phyloP scores from a whole-genome alignment of 2,797 vertebrate genomes.

The Cetoscarus ocellatus region DNA sequence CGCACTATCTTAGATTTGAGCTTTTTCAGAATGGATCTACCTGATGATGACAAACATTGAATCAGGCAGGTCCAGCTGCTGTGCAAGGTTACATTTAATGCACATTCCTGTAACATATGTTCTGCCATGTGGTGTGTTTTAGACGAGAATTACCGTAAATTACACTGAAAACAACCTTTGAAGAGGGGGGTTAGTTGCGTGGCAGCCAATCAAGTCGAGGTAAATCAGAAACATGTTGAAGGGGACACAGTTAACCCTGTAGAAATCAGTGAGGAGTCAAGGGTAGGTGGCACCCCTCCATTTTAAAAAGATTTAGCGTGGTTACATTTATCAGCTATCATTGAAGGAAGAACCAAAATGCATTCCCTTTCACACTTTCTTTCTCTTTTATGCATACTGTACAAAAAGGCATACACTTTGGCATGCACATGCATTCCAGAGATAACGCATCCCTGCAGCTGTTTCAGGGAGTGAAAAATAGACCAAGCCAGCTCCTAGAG shows the following conservation, averaged over 20 bases:
- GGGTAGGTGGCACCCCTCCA: neutral
- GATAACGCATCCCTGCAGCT: slow-evolving; percentile 57
- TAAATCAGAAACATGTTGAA: slow-evolving; percentile 23
- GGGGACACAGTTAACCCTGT: neutral
- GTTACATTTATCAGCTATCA: neutral
- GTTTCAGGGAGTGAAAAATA: slow-evolving; percentile 52
- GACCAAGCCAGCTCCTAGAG: slow-evolving; percentile 35
- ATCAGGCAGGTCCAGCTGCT: too few relatives aligned
- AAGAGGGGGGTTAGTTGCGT: slow-evolving; percentile 7
- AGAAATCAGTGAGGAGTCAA: neutral
- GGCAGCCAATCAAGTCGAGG: slow-evolving; percentile 3
- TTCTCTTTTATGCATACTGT: slow-evolving; percentile 1
- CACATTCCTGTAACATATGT: slow-evolving; percentile 7
- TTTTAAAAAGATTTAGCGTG: neutral
- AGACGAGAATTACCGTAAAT: slow-evolving; percentile 2
- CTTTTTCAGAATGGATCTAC: too few relatives aligned
- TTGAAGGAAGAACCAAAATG: neutral
- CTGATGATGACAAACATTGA: too few relatives aligned
- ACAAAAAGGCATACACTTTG: neutral
- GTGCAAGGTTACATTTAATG: neutral
- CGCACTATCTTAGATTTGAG: too few relatives aligned
- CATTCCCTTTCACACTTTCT: too few relatives aligned
- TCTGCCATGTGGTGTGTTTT: slow-evolving; percentile 1
- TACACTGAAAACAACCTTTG: neutral
- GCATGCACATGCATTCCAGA: slow-evolving; percentile 15